Conservation (phyloP, 2,797 vertebrate genomes). For the Octomys mimax region DNA sequence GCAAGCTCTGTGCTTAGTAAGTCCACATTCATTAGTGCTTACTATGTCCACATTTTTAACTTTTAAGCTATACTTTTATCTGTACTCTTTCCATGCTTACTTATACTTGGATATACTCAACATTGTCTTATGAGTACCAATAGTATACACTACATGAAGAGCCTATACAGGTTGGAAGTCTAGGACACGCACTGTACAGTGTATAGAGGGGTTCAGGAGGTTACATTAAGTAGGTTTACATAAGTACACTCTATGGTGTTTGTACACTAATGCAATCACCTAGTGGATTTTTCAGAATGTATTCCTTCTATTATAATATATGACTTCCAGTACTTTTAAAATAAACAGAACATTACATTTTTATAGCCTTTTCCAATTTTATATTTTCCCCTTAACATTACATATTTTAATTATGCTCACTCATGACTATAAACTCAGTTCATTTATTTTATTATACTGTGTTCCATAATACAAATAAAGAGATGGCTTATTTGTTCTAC, state of each 20-base stretch:
- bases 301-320: background rate
- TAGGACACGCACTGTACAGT: background rate
- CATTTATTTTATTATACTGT: background rate
- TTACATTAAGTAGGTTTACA: background rate
- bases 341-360: background rate
- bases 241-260: background rate
- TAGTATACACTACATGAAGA: too few relatives aligned
- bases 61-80: background rate
- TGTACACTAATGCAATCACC: background rate
- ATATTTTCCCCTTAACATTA: background rate
- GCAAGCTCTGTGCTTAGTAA: background rate
- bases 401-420: background rate
- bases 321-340: background rate
- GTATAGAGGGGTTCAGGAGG: background rate
- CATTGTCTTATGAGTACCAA: background rate
- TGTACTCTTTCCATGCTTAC: background rate
- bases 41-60: too few relatives aligned
- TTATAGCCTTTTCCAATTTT: background rate
- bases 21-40: too few relatives aligned
- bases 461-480: background rate
- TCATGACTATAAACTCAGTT: background rate
- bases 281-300: background rate
- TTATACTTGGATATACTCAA: background rate
- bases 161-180: too few relatives aligned
- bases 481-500: background rate